These are phyloP conservation scores for Eilema depressum DNA, from an alignment of 2,888 invertebrate species.

Conservation along the genomic window DNA sequence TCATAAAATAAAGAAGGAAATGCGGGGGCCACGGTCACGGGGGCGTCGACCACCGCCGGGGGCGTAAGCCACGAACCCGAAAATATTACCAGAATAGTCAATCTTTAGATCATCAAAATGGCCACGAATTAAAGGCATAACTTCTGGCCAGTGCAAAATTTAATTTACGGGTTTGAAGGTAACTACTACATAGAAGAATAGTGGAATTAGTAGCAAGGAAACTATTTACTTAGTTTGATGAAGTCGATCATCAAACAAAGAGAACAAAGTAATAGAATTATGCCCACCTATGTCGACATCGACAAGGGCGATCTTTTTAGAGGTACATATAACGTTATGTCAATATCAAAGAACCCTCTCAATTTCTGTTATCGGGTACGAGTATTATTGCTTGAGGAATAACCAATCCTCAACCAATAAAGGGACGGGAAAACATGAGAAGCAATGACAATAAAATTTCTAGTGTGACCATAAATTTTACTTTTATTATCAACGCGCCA, in stretches of 20 bases:
- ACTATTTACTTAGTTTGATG: neutral
- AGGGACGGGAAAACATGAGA: constrained; percentile 27
- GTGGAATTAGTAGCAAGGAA: neutral
- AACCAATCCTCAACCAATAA: constrained; percentile 24
- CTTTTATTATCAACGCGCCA: constrained; percentile 48
- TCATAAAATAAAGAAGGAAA: too few relatives aligned
- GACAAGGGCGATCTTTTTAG: neutral
- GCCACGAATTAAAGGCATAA: too few relatives aligned
- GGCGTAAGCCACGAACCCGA: too few relatives aligned
- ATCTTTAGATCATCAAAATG: too few relatives aligned
- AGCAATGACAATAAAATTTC: constrained; percentile 35
- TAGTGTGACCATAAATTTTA: constrained; percentile 47
- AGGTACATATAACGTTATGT: neutral
- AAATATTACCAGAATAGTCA: too few relatives aligned
- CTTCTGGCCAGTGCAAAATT: too few relatives aligned
- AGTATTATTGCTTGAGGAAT: constrained; percentile 6
- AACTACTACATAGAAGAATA: neutral
- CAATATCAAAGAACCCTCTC: neutral
- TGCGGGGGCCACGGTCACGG: too few relatives aligned
- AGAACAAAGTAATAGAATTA: neutral
- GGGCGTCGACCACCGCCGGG: too few relatives aligned
- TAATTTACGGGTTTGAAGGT: neutral
- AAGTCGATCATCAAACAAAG: neutral
- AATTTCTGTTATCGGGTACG: neutral
- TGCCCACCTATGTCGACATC: neutral